Percentiles rank a stretch among this genome's conserved stretches.
Conservation (phyloP, 2,797 vertebrate species). For the Neosilurus hyrtlii region DNA sequence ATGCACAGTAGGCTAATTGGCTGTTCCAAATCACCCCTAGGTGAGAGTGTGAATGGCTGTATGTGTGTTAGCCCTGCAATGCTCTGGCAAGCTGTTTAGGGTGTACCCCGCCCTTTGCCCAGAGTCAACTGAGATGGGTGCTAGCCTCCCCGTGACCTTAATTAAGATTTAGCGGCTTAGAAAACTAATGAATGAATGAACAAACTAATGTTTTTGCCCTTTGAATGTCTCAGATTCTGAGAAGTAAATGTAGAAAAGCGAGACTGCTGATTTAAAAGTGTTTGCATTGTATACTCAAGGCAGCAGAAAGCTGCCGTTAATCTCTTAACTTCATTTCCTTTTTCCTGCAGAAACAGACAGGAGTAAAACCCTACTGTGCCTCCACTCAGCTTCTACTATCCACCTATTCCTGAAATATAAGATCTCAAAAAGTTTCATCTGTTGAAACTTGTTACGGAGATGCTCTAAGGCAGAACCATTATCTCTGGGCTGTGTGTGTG, state of each 20-base stretch:
- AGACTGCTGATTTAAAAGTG: neutral
- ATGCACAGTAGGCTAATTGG: too few species aligned
- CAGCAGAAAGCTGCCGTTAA: neutral
- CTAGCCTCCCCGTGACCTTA: too few species aligned
- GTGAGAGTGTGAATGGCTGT: too few species aligned
- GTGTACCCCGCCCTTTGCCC: too few species aligned
- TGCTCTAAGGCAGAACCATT: conserved; percentile 43
- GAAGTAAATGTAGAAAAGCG: neutral
- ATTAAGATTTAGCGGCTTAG: too few species aligned
- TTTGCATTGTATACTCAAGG: neutral
- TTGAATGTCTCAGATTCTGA: neutral
- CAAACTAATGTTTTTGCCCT: too few species aligned
- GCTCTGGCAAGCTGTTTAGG: too few species aligned
- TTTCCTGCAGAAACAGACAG: neutral
- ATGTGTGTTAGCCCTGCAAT: too few species aligned
- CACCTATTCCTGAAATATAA: conserved; percentile 15
- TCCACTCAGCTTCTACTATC: neutral
- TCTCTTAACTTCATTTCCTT: neutral
- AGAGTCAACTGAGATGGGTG: too few species aligned
- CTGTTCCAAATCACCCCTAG: too few species aligned
- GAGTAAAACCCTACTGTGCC: neutral
- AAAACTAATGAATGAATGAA: too few species aligned
- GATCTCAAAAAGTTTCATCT: conserved; percentile 45
- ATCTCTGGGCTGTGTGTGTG: conserved; percentile 23
- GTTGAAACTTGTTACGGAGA: conserved; percentile 52